Evolutionary conservation across 2,888 invertebrate genomes (phyloP).

Genomic region (Copidosoma aretas): DNA sequence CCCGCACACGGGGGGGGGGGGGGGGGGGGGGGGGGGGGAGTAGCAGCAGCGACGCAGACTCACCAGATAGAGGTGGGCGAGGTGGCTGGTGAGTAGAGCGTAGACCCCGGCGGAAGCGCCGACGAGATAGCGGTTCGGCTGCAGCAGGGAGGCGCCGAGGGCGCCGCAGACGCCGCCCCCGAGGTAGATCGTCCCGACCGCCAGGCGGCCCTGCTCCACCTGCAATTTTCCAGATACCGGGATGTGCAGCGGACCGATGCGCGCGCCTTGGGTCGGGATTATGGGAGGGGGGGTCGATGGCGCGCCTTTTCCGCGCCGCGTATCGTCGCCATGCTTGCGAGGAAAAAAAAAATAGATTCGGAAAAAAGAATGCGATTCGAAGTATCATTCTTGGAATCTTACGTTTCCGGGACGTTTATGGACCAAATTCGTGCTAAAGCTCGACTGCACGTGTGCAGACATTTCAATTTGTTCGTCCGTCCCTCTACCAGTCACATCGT

Average conservation of each 20-base stretch:
- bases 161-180: constrained; percentile 80
- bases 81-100: constrained; percentile 83
- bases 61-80: constrained; percentile 82
- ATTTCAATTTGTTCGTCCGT: no score
- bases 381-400: no score
- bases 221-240: constrained; percentile 50
- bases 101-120: constrained; percentile 93
- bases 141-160: constrained; percentile 76
- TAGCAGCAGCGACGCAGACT: constrained; percentile 43
- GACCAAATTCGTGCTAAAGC: no score
- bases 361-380: no score
- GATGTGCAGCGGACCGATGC: no score
- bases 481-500: no score
- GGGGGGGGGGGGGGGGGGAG: constrained; percentile 50
- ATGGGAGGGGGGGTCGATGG: background rate
- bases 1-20: constrained; percentile 56
- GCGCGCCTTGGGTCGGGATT: no score
- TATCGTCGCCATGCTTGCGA: no score
- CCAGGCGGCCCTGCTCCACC: constrained; percentile 77
- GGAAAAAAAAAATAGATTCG: no score
- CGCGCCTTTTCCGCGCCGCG: no score
- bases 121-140: constrained; percentile 78
- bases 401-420: no score
- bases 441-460: no score
- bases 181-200: constrained; percentile 75